These are phyloP conservation scores for Paratilapia polleni DNA, from an alignment of 2,113 vertebrate genomes.

Conservation along the genomic window DNA sequence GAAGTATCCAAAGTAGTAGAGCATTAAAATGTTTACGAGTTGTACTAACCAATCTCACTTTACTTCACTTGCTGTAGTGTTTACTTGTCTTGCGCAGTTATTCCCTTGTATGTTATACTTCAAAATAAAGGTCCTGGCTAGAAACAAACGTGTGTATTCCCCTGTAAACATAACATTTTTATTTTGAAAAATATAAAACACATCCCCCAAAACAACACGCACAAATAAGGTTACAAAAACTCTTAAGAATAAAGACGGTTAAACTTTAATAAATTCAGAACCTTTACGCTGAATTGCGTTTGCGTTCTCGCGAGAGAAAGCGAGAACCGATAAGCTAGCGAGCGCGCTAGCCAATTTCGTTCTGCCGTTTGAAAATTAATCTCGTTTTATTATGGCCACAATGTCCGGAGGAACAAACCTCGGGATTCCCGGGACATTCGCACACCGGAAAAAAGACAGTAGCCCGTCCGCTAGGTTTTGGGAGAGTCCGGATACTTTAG, in stretches of 20 bases:
- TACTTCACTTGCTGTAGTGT: background rate
- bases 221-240: background rate
- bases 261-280: background rate
- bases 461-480: conserved; percentile 87
- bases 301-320: conserved; percentile 53
- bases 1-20: background rate
- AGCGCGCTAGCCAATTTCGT: conserved; percentile 70
- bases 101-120: conserved; percentile 34
- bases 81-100: background rate
- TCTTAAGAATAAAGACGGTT: background rate
- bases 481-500: conserved; percentile 89
- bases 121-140: conserved; percentile 35
- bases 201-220: background rate
- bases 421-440: conserved; percentile 55
- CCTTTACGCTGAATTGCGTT: background rate
- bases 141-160: background rate
- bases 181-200: background rate
- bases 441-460: conserved; percentile 86
- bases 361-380: conserved; percentile 43
- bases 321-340: conserved; percentile 57
- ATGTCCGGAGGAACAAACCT: conserved; percentile 72
- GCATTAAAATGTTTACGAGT: background rate
- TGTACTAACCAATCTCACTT: background rate
- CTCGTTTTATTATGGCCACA: conserved; percentile 66
- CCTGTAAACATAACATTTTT: background rate